A percentile compares a stretch with the other conserved stretches of the same genome.
Evolutionary conservation across 2,113 vertebrate genomes (phyloP).

Genomic region (Pedionomus torquatus): DNA sequence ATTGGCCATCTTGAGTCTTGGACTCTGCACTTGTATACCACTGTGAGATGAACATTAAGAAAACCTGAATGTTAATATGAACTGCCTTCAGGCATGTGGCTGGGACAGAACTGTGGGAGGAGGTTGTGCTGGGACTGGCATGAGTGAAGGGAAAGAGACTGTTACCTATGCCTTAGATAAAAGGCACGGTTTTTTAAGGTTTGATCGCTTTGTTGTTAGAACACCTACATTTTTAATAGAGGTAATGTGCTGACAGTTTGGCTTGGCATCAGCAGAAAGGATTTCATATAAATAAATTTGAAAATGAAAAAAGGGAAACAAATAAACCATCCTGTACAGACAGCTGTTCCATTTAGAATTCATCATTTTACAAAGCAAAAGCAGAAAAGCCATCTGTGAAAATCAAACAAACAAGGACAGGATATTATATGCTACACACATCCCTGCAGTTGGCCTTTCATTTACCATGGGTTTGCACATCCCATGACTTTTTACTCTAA

Average conservation of each 20-base stretch:
- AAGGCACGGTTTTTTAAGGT: not conserved
- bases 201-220: constrained; percentile 50
- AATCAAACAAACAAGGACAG: constrained; percentile 2
- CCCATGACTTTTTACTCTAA: not conserved
- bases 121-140: not conserved
- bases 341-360: constrained; percentile 65
- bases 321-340: constrained; percentile 61
- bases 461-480: not conserved
- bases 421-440: not conserved
- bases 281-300: constrained; percentile 44
- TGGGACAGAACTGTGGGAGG: not conserved
- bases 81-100: not conserved
- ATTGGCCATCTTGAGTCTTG: not conserved
- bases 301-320: constrained; percentile 44
- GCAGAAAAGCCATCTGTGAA: constrained; percentile 46
- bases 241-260: constrained; percentile 56
- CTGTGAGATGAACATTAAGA: not conserved
- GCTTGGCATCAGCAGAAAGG: constrained; percentile 40
- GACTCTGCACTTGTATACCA: not conserved
- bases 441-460: not conserved
- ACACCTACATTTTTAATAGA: constrained; percentile 56
- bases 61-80: not conserved
- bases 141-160: not conserved
- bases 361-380: constrained; percentile 58
- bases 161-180: not conserved